Conservation (phyloP, 2,113 vertebrate species). For the Copsychus sechellarum region DNA sequence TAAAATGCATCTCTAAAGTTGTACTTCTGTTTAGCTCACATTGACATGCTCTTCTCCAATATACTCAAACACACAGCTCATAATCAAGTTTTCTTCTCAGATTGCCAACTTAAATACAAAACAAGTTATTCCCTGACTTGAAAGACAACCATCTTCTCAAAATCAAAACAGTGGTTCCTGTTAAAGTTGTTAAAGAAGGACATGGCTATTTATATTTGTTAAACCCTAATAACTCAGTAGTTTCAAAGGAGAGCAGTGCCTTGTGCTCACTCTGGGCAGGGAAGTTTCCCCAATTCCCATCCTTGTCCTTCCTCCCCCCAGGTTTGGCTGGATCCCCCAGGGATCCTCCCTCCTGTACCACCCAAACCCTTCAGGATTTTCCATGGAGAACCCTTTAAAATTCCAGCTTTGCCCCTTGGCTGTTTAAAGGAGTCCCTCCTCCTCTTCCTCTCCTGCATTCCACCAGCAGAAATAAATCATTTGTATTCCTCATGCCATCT, state of each 20-base stretch:
- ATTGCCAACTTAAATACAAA: not conserved
- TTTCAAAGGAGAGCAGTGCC: not conserved
- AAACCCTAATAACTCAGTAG: no score
- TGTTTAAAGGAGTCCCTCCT: not conserved
- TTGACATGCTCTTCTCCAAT: not conserved
- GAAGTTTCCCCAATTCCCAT: no score
- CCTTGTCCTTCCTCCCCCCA: no score
- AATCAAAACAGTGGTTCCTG: not conserved
- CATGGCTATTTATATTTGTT: not conserved
- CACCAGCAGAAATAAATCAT: not conserved
- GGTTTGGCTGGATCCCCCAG: no score
- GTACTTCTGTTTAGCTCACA: not conserved
- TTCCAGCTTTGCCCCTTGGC: not conserved
- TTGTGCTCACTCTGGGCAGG: no score
- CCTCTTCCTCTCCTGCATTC: not conserved
- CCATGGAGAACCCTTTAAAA: not conserved
- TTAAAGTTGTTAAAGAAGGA: not conserved
- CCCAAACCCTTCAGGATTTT: not conserved
- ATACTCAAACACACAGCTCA: not conserved
- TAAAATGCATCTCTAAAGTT: not conserved
- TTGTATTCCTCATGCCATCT: not conserved
- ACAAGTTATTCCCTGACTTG: not conserved
- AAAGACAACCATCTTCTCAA: not conserved
- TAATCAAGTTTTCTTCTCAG: not conserved
- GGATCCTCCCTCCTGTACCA: not conserved